Evolutionary conservation across 2,113 vertebrate genomes (phyloP), one percentile per base, ranked within the genome.

Genomic region (Xiphophorus couchianus): DNA sequence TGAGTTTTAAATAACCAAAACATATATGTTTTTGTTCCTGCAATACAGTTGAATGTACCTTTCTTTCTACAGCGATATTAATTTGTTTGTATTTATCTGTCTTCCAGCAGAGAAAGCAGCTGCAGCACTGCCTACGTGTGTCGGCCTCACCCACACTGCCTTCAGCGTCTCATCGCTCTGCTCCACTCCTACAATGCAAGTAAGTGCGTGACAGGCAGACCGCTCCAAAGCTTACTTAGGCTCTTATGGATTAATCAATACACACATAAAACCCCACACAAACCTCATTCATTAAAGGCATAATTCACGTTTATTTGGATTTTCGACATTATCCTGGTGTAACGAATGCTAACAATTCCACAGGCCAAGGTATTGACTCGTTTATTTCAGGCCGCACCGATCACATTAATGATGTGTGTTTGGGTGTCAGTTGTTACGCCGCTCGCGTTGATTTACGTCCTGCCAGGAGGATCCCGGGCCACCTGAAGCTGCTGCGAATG

Each of bases 211-310:
- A 83, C 82, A 71, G 73, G 22, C 67, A 58, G 58, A 78, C 72
- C 35, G 72, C n/a, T 74, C 61, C 60, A 10, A 51, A 71, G 81
- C 76, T 85, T 76, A 73, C 80, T 78, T 74, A 74, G 65, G 28
- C 78, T 66, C n/a, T 82, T 84, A 83, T 64, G 75, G 74, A 83
- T 85, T 37, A 76, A 91, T 88, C 88, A 83, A 90, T 86, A 77
- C 58, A 69, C 60, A 74, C 71, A 88, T 86, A 85, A 80, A 86
- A 80, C 76, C 28, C 87, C 61, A 51, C 61, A 48, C 54, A n/a
- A 75, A 73, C 71, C 37, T 25, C 62, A 74, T 78, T 79, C 28
- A 68, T 71, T 84, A 29, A 77, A 84, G 62, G 65, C 63, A 77
- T 72, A 71, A 37, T 64, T 64, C 37, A 73, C 35, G 69, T 66